Percentiles rank a stretch among this genome's conserved stretches.
These are phyloP conservation scores for Chionoecetes opilio DNA, from an alignment of 1,140 invertebrate species.

Conservation along the genomic window DNA sequence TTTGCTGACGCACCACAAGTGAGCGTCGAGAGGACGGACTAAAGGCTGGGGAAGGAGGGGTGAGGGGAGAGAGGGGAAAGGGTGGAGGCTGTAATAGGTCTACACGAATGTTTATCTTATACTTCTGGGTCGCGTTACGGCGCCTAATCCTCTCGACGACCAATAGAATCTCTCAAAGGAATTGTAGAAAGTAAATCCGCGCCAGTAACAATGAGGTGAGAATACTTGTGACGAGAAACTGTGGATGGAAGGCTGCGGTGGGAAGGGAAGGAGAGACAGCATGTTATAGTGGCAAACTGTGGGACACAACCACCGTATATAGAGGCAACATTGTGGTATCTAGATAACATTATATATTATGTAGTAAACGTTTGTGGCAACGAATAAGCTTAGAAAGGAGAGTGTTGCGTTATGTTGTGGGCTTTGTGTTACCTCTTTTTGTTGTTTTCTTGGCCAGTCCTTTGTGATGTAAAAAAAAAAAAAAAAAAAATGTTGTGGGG, in stretches of 20 bases:
- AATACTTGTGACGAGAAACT: not conserved
- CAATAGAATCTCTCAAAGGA: not conserved
- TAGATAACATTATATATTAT: too few relatives aligned
- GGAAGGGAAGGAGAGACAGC: not conserved
- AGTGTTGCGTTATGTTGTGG: not conserved
- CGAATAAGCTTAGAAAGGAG: not conserved
- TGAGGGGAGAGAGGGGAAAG: not conserved
- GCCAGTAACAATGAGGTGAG: not conserved
- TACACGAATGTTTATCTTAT: constrained; percentile 46
- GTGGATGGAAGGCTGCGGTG: not conserved
- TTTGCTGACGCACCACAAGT: constrained; percentile 46
- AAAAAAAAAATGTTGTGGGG: too few relatives aligned
- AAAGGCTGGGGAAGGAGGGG: not conserved
- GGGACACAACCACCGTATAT: not conserved
- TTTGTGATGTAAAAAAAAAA: too few relatives aligned
- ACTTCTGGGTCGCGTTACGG: constrained; percentile 38
- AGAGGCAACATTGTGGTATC: not conserved
- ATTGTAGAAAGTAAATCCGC: constrained; percentile 8
- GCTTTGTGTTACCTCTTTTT: too few relatives aligned
- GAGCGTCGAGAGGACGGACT: constrained; percentile 42
- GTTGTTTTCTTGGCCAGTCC: too few relatives aligned
- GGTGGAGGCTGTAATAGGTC: constrained; percentile 32
- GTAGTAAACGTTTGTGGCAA: not conserved
- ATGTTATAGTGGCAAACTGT: not conserved
- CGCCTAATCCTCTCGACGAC: constrained; percentile 49